Percentiles rank a stretch among this genome's conserved stretches.
Conservation (phyloP, 2,797 vertebrate genomes). For the Peromyscus eremicus region DNA sequence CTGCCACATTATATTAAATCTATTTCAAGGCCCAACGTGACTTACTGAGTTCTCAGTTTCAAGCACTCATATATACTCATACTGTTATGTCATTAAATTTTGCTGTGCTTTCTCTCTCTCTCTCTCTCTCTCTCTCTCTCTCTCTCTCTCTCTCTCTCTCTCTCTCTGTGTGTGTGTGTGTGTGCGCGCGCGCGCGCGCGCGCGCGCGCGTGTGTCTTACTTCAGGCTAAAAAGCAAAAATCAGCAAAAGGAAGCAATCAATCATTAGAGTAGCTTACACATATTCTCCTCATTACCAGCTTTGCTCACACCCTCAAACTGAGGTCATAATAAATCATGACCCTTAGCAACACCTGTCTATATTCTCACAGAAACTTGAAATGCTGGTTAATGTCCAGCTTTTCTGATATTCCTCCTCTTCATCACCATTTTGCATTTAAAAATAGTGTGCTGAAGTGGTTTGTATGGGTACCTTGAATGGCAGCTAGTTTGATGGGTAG, state of each 20-base stretch:
- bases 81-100: slow-evolving; percentile 26
- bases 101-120: neutral
- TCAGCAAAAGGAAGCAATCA: neutral
- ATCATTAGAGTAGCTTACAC: neutral
- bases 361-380: neutral
- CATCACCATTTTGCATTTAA: slow-evolving; percentile 71
- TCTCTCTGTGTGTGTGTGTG: too few species aligned
- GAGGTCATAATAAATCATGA: neutral
- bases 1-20: neutral
- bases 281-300: neutral
- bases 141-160: neutral
- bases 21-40: neutral
- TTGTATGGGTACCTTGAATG: slow-evolving; percentile 63
- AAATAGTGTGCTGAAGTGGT: slow-evolving; percentile 35
- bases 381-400: neutral
- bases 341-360: neutral
- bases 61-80: neutral
- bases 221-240: neutral
- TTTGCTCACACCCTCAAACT: neutral
- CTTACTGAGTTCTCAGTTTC: slow-evolving; percentile 49
- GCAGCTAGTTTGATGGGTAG: neutral
- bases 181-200: too few species aligned
- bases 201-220: neutral
- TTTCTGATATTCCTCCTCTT: neutral
- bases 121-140: neutral